Conservation (phyloP, 2,888 invertebrate species). For the Gonocerus acuteangulatus region DNA sequence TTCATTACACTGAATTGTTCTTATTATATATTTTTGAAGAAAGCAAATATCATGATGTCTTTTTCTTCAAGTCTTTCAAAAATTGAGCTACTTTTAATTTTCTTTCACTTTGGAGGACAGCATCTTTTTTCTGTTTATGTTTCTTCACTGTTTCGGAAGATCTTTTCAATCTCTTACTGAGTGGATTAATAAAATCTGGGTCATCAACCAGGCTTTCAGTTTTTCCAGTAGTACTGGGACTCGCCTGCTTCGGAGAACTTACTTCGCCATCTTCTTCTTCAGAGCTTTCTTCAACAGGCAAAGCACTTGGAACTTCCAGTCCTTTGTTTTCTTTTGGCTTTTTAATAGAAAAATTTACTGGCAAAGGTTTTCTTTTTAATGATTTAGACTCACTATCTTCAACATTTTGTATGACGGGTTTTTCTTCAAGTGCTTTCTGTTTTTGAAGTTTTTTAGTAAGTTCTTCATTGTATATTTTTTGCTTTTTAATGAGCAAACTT, state of each 20-base stretch:
- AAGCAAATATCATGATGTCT: constrained; percentile 8
- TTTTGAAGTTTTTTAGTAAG: constrained; percentile 20
- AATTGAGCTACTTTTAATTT: constrained; percentile 34
- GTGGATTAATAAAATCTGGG: constrained; percentile 2
- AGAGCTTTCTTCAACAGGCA: constrained; percentile 50
- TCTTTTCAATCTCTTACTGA: constrained; percentile 29
- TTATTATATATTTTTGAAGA: no score
- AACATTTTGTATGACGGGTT: background rate
- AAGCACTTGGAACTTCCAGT: constrained; percentile 59
- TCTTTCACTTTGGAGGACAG: constrained; percentile 29
- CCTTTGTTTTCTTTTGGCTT: constrained; percentile 67
- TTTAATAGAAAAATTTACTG: constrained; percentile 78
- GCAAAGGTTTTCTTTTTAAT: constrained; percentile 46
- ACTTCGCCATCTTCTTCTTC: constrained; percentile 29
- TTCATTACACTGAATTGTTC: no score
- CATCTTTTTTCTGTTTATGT: constrained; percentile 27
- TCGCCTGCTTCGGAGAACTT: constrained; percentile 8
- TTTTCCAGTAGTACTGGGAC: background rate
- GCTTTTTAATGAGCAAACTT: constrained; percentile 22
- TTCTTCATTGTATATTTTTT: constrained; percentile 28
- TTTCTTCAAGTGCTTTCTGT: background rate
- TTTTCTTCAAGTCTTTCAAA: constrained; percentile 32
- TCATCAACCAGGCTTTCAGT: background rate
- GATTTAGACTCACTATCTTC: constrained; percentile 11
- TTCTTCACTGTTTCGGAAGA: constrained; percentile 17